Percentiles rank a stretch among this genome's conserved stretches.
phyloP scores from a whole-genome alignment of 2,797 vertebrate species.

The Uromys caudimaculatus region DNA sequence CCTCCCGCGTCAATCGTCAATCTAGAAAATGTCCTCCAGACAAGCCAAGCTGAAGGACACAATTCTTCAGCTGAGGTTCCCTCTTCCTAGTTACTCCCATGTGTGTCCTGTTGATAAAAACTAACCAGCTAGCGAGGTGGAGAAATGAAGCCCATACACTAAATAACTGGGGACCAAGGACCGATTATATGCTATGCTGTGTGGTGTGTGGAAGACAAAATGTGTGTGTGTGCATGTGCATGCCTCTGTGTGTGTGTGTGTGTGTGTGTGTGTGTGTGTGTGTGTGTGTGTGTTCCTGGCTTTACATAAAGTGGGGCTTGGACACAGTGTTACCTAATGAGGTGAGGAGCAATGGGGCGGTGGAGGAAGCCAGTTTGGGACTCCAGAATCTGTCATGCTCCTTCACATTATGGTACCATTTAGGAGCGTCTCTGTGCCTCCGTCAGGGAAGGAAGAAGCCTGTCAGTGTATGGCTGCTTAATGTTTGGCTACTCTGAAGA shows the following conservation, averaged over 20 bases:
- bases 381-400: background rate
- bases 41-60: background rate
- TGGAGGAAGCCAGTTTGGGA: background rate
- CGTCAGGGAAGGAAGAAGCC: background rate
- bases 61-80: background rate
- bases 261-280: background rate
- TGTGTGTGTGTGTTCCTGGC: background rate
- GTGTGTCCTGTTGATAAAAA: background rate
- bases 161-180: background rate
- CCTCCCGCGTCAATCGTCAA: background rate
- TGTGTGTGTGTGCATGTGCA: background rate
- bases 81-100: background rate
- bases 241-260: background rate
- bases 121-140: too few relatives aligned
- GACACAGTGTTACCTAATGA: background rate
- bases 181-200: background rate
- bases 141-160: background rate
- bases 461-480: background rate
- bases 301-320: background rate
- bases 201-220: background rate
- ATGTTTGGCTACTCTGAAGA: background rate
- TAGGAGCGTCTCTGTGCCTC: background rate
- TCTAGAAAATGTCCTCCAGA: background rate
- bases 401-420: conserved; percentile 15
- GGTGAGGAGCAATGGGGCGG: background rate